Evolutionary conservation across 2,888 invertebrate genomes (phyloP).

Genomic region (Temnothorax ravouxi): DNA sequence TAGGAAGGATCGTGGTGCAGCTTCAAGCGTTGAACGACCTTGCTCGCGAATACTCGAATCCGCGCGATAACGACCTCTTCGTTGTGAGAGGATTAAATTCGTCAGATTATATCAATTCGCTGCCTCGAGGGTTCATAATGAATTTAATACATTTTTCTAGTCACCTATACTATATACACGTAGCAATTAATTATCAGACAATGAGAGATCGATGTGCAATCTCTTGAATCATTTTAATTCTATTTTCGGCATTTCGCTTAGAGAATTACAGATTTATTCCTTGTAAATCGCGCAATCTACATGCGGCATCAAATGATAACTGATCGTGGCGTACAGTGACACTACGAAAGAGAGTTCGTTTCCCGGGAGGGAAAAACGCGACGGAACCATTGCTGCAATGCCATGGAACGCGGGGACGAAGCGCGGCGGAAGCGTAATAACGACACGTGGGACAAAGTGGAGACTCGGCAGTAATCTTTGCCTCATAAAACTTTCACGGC

Average conservation of each 20-base stretch:
- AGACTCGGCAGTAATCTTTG: slow-evolving; percentile 47
- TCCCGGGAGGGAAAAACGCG: not conserved
- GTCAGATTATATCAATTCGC: not conserved
- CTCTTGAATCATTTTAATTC: not conserved
- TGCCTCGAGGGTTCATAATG: not conserved
- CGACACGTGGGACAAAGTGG: slow-evolving; percentile 36
- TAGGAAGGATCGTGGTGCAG: slow-evolving; percentile 38
- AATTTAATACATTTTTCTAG: slow-evolving; percentile 2
- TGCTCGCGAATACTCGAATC: slow-evolving; percentile 11
- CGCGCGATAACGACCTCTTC: not conserved
- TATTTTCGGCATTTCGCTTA: not conserved
- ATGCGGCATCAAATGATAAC: slow-evolving; percentile 13
- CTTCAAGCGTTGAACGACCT: slow-evolving; percentile 47
- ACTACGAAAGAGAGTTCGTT: slow-evolving; percentile 20
- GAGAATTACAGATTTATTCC: not conserved
- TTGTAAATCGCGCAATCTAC: not conserved
- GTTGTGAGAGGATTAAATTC: not conserved
- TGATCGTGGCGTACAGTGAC: not conserved
- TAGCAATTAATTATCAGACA: not conserved
- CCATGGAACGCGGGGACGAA: not conserved
- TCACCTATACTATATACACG: not conserved
- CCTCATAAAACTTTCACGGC: slow-evolving; percentile 44
- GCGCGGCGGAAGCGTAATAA: slow-evolving; percentile 21
- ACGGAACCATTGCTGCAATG: not conserved
- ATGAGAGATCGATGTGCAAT: not conserved